Evolutionary conservation across 2,888 invertebrate species (phyloP).

Genomic region (Liodrosophila aerea): DNA sequence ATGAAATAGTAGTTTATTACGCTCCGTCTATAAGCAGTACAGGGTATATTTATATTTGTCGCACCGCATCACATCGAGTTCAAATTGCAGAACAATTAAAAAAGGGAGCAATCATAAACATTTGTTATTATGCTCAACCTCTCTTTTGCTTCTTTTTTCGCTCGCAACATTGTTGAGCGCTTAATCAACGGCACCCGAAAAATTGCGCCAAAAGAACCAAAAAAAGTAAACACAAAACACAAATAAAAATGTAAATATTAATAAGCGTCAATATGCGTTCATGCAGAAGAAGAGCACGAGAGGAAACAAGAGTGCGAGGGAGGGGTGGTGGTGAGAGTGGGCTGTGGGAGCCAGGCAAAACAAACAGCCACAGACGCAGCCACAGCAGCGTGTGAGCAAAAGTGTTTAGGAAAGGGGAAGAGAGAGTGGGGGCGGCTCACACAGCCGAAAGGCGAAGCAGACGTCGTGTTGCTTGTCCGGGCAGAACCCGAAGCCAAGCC

Average conservation of each 20-base stretch:
- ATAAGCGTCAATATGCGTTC: conserved; percentile 76
- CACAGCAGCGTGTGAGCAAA: conserved; percentile 7
- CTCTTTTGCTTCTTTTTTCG: conserved; percentile 9
- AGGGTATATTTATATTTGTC: conserved; percentile 26
- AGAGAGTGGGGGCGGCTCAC: conserved; percentile 4
- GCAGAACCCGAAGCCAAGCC: conserved; percentile 19
- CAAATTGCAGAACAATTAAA: conserved; percentile 73
- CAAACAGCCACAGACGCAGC: conserved; percentile 49
- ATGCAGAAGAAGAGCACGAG: not conserved
- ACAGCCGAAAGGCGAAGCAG: conserved; percentile 44
- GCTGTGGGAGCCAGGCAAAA: conserved; percentile 38
- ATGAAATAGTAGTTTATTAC: no score
- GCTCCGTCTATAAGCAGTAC: not conserved
- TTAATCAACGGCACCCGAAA: conserved; percentile 64
- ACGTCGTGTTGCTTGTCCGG: conserved; percentile 41
- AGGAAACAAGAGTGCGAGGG: not conserved
- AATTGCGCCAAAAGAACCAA: conserved; percentile 21
- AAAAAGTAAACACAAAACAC: conserved; percentile 33
- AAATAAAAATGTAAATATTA: conserved; percentile 79
- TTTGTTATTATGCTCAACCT: conserved; percentile 37
- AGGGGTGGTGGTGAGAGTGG: not conserved
- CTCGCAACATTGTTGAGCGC: conserved; percentile 58
- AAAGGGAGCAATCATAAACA: conserved; percentile 70
- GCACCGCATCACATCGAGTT: conserved; percentile 13
- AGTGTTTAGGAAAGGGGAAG: not conserved